Percentiles rank a stretch among this genome's conserved stretches.
Evolutionary conservation across 2,888 invertebrate species (phyloP).

Genomic region (Hemaris fuciformis): DNA sequence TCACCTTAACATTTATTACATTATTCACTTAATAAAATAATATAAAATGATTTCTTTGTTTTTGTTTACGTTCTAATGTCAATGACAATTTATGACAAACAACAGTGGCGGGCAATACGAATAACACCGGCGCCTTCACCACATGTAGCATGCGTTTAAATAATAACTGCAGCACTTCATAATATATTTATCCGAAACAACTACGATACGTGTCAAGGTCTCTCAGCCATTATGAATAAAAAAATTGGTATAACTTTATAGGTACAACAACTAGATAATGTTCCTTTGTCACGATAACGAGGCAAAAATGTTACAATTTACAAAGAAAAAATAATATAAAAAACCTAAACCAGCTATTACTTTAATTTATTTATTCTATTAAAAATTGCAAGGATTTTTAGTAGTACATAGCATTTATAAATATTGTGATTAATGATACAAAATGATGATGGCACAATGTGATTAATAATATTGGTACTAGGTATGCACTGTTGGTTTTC

Average conservation of each 20-base stretch:
- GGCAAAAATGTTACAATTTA: no score
- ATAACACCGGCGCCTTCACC: conserved; percentile 18
- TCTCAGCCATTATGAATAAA: not conserved
- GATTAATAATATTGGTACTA: no score
- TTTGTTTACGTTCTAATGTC: conserved; percentile 39
- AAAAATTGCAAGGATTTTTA: no score
- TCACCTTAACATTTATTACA: conserved; percentile 13
- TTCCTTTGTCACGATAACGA: not conserved
- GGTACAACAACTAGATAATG: not conserved
- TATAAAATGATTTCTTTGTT: conserved; percentile 7
- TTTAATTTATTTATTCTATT: no score
- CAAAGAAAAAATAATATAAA: no score
- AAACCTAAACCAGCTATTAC: no score
- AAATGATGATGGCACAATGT: not conserved
- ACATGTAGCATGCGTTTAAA: not conserved
- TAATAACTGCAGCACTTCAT: not conserved
- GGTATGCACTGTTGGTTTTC: no score
- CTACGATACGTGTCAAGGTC: conserved; percentile 35
- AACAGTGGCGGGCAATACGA: conserved; percentile 38
- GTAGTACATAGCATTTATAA: no score
- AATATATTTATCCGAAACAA: conserved; percentile 18
- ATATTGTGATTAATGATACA: no score
- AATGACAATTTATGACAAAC: conserved; percentile 15
- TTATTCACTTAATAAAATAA: conserved; percentile 26
- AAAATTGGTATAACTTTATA: not conserved